Base-by-base conservation (phyloP, 2,797 vertebrate genomes). In the Cirrhinus mrigala region DNA sequence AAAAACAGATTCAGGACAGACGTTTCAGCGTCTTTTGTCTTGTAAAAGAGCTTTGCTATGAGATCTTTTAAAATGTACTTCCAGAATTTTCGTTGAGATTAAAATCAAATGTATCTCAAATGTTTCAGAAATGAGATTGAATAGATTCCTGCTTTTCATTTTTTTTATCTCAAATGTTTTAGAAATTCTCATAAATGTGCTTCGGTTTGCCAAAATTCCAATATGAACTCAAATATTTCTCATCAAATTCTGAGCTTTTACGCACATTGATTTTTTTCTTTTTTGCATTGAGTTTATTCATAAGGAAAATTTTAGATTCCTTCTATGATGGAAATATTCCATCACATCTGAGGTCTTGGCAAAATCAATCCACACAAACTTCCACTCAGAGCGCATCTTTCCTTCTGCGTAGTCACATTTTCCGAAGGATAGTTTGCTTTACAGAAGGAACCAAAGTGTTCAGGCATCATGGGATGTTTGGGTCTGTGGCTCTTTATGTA, bases 381-480 rank as follows among this genome's bases (percentile, higher is more conserved):
- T 69, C 29, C 70, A 20, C 68, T 69, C 50, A 77, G 27, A 52
- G 27, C 64, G 29, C 12, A 3, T 50, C 20, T 33, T 60, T 66
- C 20, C 46, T 50, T 29, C 58, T 18, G 69, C 60, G 24, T 0
- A 7, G 14, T 89, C 86, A 70, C 44, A 87, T 85, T 85, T 87
- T 87, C 74, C 79, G 7, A 69, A 40, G 56, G 27, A 76, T 20
- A 50, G 27, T 75, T 58, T 81, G 22, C 44, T 40, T 29, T 33
- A 14, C 11, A 68, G 64, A 50, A 79, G 37, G 33, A 77, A 46
- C 62, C 52, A 40, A n/a, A 69, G 62, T 81, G 46, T 78, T 85
- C 18, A 50, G 75, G 84, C 80, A 83, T 70, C 83, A 66, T 78
- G 81, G 85, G 81, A 79, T 89, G 88, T 88, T 87, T 20, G 50